These are phyloP conservation scores for Andricus grossulariae DNA, from an alignment of 1,140 invertebrate species.

Conservation along the genomic window DNA sequence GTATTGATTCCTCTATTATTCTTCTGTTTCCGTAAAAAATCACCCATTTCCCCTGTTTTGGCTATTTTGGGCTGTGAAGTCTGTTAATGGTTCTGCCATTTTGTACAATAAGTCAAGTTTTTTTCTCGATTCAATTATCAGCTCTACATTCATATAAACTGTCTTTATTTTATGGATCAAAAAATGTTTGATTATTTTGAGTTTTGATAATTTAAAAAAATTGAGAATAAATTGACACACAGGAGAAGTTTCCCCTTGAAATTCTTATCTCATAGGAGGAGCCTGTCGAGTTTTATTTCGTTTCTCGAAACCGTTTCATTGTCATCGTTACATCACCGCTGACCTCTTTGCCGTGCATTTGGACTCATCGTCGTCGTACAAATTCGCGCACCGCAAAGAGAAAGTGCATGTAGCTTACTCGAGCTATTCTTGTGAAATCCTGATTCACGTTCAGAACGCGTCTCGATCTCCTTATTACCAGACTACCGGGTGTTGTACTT, in stretches of 20 bases:
- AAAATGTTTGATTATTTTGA: too few species aligned
- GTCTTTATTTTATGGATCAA: too few species aligned
- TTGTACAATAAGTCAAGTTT: too few species aligned
- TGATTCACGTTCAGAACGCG: slow-evolving; percentile 28
- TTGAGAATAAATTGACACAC: not conserved
- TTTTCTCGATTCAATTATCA: too few species aligned
- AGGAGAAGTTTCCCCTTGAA: not conserved
- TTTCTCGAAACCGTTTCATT: slow-evolving; percentile 14
- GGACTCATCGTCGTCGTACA: slow-evolving; percentile 20
- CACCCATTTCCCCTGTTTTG: too few species aligned
- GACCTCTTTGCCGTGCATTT: slow-evolving; percentile 19
- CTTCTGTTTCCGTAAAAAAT: too few species aligned
- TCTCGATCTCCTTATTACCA: slow-evolving; percentile 27
- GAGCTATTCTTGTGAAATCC: slow-evolving; percentile 47
- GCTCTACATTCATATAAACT: too few species aligned
- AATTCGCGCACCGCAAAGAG: slow-evolving; percentile 46
- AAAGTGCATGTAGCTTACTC: slow-evolving; percentile 51
- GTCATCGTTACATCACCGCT: slow-evolving; percentile 1
- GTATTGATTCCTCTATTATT: too few species aligned
- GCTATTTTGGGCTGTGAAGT: too few species aligned
- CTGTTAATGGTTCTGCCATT: too few species aligned
- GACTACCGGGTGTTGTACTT: not conserved
- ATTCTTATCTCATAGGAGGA: not conserved
- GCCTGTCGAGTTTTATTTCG: slow-evolving; percentile 9
- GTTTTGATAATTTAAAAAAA: too few species aligned